Base-by-base conservation (phyloP, 2,888 invertebrate genomes). In the Troilus luridus region DNA sequence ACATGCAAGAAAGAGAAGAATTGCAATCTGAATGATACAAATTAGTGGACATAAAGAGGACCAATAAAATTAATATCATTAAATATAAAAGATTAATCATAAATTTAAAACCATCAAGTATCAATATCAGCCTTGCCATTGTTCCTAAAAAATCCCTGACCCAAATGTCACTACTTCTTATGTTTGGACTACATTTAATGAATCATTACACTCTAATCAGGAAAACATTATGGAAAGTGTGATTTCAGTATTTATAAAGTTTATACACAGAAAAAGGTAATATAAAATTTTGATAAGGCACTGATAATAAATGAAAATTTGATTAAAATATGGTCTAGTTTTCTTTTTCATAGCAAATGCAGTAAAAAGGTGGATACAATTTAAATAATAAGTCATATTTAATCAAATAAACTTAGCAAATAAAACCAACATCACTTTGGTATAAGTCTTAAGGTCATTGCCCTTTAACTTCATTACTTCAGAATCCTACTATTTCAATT, bases 391-490 rank as follows among this genome's bases (percentile, higher is more conserved):
- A 59, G 17, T 27, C 10, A 62, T 19, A 41, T 14, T 60, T 41
- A 62, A 88, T 60, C 19, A 58, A 88, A 58, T 58, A 17, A 85
- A 85, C 54, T 59, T 24, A 56, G 12, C 88, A 88, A 58, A 88
- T 56, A 88, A n/a, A 60, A 27, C 60, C 59, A 24, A 62, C 8
- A 62, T 60, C 88, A 88, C 27, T n/a, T 27, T 17, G 54, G 17
- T 19, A 64, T 41, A 62, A 56, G 67, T 62, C 54, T 54, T 89
- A 89, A 89, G 89, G 89, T 89, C 89, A 89, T 89, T 89, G 89
- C 89, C 89, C 88, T 24, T 89, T 41, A 67, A 54, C 54, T 64
- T 89, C 67, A 27, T 41, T 17, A 77, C 41, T 77, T 41, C 7
- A 77, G 14, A 77, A 77, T 77, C 11, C 10, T 24, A 24, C n/a